A percentile compares a stretch with the other conserved stretches of the same genome.
phyloP scores from a whole-genome alignment of 2,888 invertebrate species.

The Parapristionchus giblindavisi region DNA sequence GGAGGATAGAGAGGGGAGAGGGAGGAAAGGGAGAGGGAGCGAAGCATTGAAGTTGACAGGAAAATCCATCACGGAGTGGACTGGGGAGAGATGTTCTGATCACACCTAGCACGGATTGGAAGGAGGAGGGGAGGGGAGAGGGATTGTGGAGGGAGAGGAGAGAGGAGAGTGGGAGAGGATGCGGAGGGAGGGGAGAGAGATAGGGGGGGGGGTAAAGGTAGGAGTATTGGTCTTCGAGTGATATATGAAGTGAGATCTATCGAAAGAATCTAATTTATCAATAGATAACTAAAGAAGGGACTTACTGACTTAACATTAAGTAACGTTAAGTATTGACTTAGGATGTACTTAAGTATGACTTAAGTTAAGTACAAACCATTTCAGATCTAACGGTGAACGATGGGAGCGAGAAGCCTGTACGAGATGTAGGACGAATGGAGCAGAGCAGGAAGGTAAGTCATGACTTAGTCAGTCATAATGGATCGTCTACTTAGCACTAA shows the following conservation, averaged over 20 bases:
- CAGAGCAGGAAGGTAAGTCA: slow-evolving; percentile 59
- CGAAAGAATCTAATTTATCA: too few relatives aligned
- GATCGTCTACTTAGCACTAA: too few relatives aligned
- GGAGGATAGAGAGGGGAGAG: too few relatives aligned
- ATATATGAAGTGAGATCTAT: too few relatives aligned
- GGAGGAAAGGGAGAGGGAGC: neutral
- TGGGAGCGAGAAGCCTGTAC: slow-evolving; percentile 69
- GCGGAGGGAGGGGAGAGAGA: neutral
- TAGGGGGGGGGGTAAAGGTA: neutral
- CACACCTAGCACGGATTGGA: neutral
- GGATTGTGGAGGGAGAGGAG: neutral
- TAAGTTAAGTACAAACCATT: too few relatives aligned
- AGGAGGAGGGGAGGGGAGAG: neutral
- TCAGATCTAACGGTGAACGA: slow-evolving; percentile 68
- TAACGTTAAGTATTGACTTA: too few relatives aligned
- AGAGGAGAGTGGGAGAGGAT: neutral
- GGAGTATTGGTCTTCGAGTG: too few relatives aligned
- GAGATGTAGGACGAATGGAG: slow-evolving; percentile 65
- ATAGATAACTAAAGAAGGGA: too few relatives aligned
- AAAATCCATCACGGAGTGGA: neutral
- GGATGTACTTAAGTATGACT: too few relatives aligned
- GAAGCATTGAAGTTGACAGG: neutral
- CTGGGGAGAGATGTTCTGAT: neutral
- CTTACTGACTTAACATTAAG: too few relatives aligned
- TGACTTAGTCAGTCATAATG: too few relatives aligned